phyloP scores from a whole-genome alignment of 1,140 invertebrate species.

The Pseudomyrmex flavicornis region DNA sequence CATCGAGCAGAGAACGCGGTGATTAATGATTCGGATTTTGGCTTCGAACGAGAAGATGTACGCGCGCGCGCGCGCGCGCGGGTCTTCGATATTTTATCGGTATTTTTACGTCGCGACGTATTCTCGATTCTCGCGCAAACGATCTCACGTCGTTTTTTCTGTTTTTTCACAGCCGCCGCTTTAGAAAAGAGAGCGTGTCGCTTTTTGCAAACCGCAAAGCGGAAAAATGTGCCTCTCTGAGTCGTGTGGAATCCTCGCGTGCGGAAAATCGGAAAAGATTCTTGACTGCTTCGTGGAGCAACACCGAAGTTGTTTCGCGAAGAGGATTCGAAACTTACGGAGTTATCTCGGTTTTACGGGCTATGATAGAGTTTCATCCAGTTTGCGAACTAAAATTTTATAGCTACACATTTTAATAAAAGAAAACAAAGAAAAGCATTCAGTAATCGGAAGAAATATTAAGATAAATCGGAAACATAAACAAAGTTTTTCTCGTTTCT shows the following conservation, averaged over 20 bases:
- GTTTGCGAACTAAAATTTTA: constrained; percentile 10
- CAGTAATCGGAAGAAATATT: neutral
- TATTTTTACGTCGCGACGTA: constrained; percentile 43
- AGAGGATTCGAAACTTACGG: constrained; percentile 32
- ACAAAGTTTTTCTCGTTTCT: neutral
- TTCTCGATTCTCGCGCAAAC: constrained; percentile 49
- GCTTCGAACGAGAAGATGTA: constrained; percentile 14
- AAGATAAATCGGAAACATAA: neutral
- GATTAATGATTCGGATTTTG: constrained; percentile 60
- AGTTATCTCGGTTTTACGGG: constrained; percentile 20
- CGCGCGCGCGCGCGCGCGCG: neutral
- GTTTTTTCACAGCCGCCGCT: constrained; percentile 12
- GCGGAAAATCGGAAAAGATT: constrained; percentile 28
- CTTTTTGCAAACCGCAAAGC: constrained; percentile 16
- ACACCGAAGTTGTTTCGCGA: neutral
- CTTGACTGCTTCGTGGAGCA: neutral
- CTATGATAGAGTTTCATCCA: constrained; percentile 27
- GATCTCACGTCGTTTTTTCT: constrained; percentile 35
- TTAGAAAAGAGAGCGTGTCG: constrained; percentile 19
- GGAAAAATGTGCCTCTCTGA: neutral
- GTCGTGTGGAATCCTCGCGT: neutral
- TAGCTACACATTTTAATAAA: constrained; percentile 16
- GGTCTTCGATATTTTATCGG: constrained; percentile 49
- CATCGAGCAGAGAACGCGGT: constrained; percentile 42
- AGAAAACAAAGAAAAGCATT: neutral